Percentiles rank a stretch among this genome's conserved stretches.
Conservation (phyloP, 2,888 invertebrate genomes). For the Brenthis ino region DNA sequence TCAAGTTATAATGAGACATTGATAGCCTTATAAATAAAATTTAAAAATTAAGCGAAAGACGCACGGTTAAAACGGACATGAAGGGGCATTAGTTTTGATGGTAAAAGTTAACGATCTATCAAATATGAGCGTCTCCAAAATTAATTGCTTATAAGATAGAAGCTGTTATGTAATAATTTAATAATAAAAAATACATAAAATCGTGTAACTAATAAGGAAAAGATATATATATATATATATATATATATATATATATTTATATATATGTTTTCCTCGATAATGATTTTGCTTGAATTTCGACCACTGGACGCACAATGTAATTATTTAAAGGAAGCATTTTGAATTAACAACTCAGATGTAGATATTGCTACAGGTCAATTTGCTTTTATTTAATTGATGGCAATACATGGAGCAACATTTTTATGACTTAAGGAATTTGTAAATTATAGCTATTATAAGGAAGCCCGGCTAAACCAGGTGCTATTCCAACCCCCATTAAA, state of each 20-base stretch:
- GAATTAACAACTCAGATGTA: constrained; percentile 32
- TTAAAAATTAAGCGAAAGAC: neutral
- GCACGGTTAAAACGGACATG: constrained; percentile 11
- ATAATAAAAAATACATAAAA: no score
- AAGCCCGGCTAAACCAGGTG: constrained; percentile 22
- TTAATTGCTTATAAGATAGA: constrained; percentile 44
- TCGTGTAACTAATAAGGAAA: no score
- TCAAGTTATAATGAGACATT: constrained; percentile 2
- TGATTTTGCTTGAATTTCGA: no score
- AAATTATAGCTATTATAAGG: constrained; percentile 35
- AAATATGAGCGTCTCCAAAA: constrained; percentile 45
- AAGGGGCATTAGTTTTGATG: constrained; percentile 2
- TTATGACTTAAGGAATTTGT: constrained; percentile 27
- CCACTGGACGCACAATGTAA: no score
- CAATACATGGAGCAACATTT: constrained; percentile 21
- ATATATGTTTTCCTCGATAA: no score
- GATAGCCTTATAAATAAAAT: constrained; percentile 10
- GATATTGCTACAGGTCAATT: constrained; percentile 39
- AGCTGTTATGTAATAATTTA: no score
- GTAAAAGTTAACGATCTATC: constrained; percentile 46
- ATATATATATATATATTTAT: no score
- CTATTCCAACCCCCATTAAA: constrained; percentile 14
- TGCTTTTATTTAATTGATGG: constrained; percentile 24
- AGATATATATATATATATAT: no score
- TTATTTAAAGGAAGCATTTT: no score